Conservation (phyloP, 2,113 vertebrate species). For the Syngnathus typhle region DNA sequence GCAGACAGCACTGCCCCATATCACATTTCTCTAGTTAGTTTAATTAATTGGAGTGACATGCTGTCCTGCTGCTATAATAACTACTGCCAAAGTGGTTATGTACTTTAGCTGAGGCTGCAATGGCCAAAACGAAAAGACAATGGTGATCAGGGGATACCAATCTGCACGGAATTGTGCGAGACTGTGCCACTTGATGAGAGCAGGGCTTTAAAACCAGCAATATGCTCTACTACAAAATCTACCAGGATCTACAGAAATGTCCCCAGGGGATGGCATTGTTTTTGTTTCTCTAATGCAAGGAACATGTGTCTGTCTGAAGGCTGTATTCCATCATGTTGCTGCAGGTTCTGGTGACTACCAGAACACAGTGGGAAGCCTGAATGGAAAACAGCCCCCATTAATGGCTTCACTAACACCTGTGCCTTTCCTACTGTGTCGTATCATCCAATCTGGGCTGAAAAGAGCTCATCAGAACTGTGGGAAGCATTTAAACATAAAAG, state of each 20-base stretch:
- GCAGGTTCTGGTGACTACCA: background rate
- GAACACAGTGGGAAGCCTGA: background rate
- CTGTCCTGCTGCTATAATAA: too few species aligned
- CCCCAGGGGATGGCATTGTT: background rate
- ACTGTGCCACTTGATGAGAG: too few species aligned
- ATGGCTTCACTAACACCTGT: slow-evolving; percentile 11
- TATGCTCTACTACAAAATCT: background rate
- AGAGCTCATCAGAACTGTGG: background rate
- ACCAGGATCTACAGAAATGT: background rate
- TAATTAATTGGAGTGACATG: too few species aligned
- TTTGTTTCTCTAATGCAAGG: background rate
- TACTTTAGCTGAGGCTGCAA: too few species aligned
- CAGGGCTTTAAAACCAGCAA: too few species aligned
- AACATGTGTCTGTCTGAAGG: background rate
- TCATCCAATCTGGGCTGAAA: slow-evolving; percentile 2
- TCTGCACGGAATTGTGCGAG: too few species aligned
- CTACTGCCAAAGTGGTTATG: too few species aligned
- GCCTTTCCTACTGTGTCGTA: background rate
- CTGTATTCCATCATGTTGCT: background rate
- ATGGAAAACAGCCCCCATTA: slow-evolving; percentile 2
- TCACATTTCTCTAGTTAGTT: too few species aligned
- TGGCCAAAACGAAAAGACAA: too few species aligned
- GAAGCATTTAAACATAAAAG: slow-evolving; percentile 10
- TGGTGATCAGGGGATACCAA: too few species aligned
- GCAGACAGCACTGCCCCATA: too few species aligned